Evolutionary conservation across 2,113 vertebrate species (phyloP), one percentile per base, ranked within the genome.

Genomic region (Pluvianellus socialis): DNA sequence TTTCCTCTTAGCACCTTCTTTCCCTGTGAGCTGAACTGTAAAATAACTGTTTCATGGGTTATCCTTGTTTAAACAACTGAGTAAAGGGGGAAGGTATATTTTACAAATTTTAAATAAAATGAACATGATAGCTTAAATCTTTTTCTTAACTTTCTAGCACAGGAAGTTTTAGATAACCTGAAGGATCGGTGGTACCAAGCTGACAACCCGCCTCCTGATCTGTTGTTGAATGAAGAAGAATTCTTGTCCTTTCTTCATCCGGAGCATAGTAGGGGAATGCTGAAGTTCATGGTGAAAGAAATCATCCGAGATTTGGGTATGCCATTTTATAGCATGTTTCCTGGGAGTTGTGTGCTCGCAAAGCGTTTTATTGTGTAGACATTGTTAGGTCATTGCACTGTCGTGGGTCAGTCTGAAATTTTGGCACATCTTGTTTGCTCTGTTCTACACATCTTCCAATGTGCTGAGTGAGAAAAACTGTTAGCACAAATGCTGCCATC

Each of bases 141-240:
- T n/a, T 12, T 42, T 12, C 4, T 88, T 23, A 7, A 5, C 47
- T 81, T 77, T 96, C 80, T 97, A 99, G 99, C 99, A 70, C 99
- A 99, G 98, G 99, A 99, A 95, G 99, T 99, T 52, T 86, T 99
- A 52, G 99, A 99, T 83, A 99, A 99, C 87, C 98, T 99, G 94
- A 99, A 98, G 91, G 99, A 99, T 77, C 99, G 99, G 68, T 99
- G 99, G 99, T 99, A 99, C 67, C 99, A 99, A 97, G 99, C 99
- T 0, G 99, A 99, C 97, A 99, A 98, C 50, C 99, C 99, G 1
- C 99, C 99, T 0, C 95, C 98, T 0, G 99, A 99, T 94, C 98
- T 99, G 89, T 95, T 99, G 90, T 97, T 99, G 90, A 98, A 98
- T 0, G 99, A 99, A 90, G 97, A 99, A 5, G 99, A 99, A 86